These are phyloP conservation scores for Apotomis capreana DNA, from an alignment of 2,888 invertebrate species.

Conservation along the genomic window DNA sequence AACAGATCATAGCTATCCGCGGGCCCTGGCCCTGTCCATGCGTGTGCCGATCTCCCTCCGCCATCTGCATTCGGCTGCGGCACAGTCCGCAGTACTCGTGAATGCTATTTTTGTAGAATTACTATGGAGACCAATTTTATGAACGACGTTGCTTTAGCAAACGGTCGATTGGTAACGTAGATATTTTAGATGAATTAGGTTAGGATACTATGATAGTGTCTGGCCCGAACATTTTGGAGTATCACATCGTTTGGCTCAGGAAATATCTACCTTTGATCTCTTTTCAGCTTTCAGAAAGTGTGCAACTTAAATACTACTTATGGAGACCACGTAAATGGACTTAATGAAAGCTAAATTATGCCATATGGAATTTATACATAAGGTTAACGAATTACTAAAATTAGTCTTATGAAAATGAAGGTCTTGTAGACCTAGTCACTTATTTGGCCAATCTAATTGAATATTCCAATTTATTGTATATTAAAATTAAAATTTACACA, in stretches of 20 bases:
- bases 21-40: slow-evolving; percentile 47
- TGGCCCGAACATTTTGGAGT: slow-evolving; percentile 83
- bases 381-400: slow-evolving; percentile 84
- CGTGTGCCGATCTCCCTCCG: slow-evolving; percentile 19
- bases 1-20: slow-evolving; percentile 82
- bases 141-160: slow-evolving; percentile 80
- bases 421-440: slow-evolving; percentile 82
- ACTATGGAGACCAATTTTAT: slow-evolving; percentile 82
- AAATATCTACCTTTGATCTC: slow-evolving; percentile 83
- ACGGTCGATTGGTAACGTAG: slow-evolving; percentile 79
- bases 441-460: slow-evolving; percentile 82
- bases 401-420: slow-evolving; percentile 79
- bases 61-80: slow-evolving; percentile 19
- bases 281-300: slow-evolving; percentile 83
- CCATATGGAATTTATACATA: slow-evolving; percentile 83
- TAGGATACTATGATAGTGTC: slow-evolving; percentile 83
- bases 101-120: slow-evolving; percentile 73
- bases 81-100: slow-evolving; percentile 56
- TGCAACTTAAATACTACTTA: slow-evolving; percentile 80
- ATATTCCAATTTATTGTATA: slow-evolving; percentile 83
- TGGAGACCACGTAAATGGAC: slow-evolving; percentile 75
- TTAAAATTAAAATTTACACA: slow-evolving; percentile 77
- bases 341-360: slow-evolving; percentile 84
- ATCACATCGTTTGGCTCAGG: slow-evolving; percentile 84
- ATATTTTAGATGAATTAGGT: slow-evolving; percentile 83